Evolutionary conservation across 2,888 invertebrate species (phyloP).

Genomic region (Cantharis flavilabris): DNA sequence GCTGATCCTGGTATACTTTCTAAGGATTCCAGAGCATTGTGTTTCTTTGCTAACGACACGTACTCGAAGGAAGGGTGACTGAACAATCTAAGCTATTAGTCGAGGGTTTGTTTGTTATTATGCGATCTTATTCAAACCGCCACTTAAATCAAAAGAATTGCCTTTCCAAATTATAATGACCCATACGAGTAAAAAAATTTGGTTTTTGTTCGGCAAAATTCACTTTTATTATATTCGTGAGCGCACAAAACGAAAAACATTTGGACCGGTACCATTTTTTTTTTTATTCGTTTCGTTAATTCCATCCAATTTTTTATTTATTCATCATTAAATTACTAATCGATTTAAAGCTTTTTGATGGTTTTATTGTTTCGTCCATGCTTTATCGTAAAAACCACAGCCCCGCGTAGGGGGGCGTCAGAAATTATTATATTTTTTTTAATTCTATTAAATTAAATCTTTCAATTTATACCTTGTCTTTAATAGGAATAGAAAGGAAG

Average conservation of each 20-base stretch:
- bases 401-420: too few species aligned
- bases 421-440: not conserved
- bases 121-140: slow-evolving; percentile 7
- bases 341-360: not conserved
- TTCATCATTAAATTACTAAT: not conserved
- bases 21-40: slow-evolving; percentile 30
- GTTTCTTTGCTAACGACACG: slow-evolving; percentile 22
- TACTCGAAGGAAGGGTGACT: slow-evolving; percentile 18
- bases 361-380: not conserved
- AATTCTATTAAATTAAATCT: too few species aligned
- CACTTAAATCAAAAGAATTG: slow-evolving; percentile 15
- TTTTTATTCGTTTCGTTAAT: not conserved
- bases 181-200: not conserved
- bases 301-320: not conserved
- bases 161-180: not conserved
- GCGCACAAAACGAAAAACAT: not conserved
- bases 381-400: not conserved
- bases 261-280: not conserved
- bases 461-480: too few species aligned
- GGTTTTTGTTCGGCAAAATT: slow-evolving; percentile 9
- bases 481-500: too few species aligned
- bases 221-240: slow-evolving; percentile 12
- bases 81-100: slow-evolving; percentile 22
- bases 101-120: slow-evolving; percentile 26
- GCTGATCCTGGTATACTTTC: slow-evolving; percentile 10